Conservation (phyloP, 2,113 vertebrate genomes). For the Himantopus leucocephalus region DNA sequence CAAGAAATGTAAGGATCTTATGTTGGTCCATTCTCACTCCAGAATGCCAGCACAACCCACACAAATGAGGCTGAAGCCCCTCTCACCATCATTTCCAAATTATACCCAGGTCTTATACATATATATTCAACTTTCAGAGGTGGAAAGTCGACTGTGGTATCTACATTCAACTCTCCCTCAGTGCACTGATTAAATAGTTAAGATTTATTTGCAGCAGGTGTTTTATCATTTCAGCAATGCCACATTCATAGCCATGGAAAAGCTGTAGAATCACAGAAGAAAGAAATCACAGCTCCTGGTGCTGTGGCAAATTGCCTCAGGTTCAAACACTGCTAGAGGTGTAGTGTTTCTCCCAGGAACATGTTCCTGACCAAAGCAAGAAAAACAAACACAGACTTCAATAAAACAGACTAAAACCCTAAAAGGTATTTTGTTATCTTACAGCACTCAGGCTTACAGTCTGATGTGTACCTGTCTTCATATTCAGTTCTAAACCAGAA, state of each 20-base stretch:
- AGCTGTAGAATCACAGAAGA: not conserved
- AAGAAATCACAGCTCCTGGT: too few species aligned
- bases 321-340: not conserved
- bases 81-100: not conserved
- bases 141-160: fast-evolving
- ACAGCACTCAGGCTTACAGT: not conserved
- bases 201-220: not conserved
- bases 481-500: not conserved
- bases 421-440: not conserved
- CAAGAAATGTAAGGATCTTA: fast-evolving
- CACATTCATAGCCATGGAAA: not conserved
- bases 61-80: not conserved
- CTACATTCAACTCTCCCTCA: not conserved
- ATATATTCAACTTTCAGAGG: not conserved
- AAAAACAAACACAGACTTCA: not conserved
- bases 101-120: too few species aligned
- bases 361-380: not conserved
- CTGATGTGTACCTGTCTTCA: not conserved
- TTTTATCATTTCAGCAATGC: not conserved
- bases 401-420: not conserved
- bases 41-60: not conserved
- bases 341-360: not conserved
- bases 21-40: fast-evolving
- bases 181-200: not conserved
- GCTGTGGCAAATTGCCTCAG: not conserved